Percentiles rank a stretch among this genome's conserved stretches.
Conservation (phyloP, 2,113 vertebrate species). For the Paralichthys olivaceus region DNA sequence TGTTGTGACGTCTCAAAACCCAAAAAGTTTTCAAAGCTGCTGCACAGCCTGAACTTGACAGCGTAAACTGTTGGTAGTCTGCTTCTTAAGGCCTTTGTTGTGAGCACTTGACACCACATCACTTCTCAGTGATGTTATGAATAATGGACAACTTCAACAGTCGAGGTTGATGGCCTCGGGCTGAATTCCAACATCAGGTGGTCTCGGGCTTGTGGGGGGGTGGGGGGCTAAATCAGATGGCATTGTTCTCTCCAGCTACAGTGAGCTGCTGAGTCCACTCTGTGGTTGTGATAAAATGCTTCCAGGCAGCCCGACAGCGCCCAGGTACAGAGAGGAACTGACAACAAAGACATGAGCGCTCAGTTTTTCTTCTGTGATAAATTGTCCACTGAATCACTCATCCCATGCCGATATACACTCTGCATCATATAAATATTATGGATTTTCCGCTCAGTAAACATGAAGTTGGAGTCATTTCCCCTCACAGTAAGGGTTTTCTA, state of each 20-base stretch:
- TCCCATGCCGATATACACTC: background rate
- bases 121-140: conserved; percentile 35
- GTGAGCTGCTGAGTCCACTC: conserved; percentile 5
- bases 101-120: background rate
- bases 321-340: conserved; percentile 13
- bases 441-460: background rate
- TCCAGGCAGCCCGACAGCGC: conserved; percentile 6
- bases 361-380: conserved; percentile 18
- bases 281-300: background rate
- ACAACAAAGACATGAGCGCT: conserved; percentile 8
- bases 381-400: conserved; percentile 16
- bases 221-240: conserved; percentile 27
- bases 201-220: conserved; percentile 27
- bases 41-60: background rate
- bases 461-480: background rate
- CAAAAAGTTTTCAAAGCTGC: conserved; percentile 33
- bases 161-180: conserved; percentile 34
- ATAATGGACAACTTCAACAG: conserved; percentile 52
- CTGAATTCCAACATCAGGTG: conserved; percentile 36
- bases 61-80: conserved; percentile 3
- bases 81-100: conserved; percentile 4
- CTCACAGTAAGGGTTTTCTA: background rate
- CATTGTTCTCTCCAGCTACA: background rate
- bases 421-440: conserved; percentile 6
- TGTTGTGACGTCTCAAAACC: no score